Conservation (phyloP, 2,113 vertebrate species). For the Eulemur rufifrons region DNA sequence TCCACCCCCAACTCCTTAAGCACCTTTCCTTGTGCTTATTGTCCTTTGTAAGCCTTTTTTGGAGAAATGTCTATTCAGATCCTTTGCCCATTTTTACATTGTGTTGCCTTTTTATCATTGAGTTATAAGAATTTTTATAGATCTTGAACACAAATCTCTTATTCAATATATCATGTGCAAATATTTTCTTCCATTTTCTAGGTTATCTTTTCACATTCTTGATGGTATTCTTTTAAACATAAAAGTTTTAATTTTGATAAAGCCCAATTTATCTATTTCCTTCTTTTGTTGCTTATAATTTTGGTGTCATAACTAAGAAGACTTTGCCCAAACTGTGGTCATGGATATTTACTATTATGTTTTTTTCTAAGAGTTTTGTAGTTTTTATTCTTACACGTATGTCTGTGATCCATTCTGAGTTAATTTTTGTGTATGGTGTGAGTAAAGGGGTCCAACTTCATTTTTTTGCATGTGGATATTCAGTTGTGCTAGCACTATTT, state of each 20-base stretch:
- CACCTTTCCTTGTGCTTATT: not conserved
- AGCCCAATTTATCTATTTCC: not conserved
- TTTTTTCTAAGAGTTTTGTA: not conserved
- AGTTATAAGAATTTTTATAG: not conserved
- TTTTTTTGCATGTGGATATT: not conserved
- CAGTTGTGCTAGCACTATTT: not conserved
- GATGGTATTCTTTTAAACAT: not conserved
- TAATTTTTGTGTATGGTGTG: not conserved
- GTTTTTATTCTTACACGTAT: not conserved
- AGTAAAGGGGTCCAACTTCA: not conserved
- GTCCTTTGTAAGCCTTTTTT: not conserved
- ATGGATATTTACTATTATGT: not conserved
- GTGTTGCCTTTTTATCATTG: not conserved
- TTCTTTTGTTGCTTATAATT: not conserved
- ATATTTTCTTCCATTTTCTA: not conserved
- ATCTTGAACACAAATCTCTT: not conserved
- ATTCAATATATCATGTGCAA: not conserved
- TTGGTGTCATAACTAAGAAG: not conserved
- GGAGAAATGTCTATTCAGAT: not conserved
- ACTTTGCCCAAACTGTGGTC: not conserved
- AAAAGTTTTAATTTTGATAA: not conserved
- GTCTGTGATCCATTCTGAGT: not conserved
- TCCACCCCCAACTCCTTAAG: not conserved
- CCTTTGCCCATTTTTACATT: not conserved
- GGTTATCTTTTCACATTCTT: not conserved